Evolutionary conservation across 1,140 invertebrate genomes (phyloP).

Genomic region (Trichomalopsis sarcophagae): DNA sequence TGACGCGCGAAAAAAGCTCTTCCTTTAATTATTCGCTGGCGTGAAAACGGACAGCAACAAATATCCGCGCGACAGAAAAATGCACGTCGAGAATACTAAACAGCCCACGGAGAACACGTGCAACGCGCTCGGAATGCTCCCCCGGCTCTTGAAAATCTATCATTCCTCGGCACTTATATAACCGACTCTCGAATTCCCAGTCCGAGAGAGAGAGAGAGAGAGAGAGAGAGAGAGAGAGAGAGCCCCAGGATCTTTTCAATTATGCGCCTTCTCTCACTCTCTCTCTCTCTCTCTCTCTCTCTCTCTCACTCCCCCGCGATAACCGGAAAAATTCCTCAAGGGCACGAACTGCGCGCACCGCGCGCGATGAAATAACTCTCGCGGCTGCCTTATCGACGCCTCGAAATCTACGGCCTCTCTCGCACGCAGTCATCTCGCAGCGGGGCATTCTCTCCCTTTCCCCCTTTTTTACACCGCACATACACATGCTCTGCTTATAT

Average conservation of each 20-base stretch:
- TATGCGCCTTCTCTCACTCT: slow-evolving; percentile 78
- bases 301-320: slow-evolving; percentile 62
- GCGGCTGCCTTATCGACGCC: slow-evolving; percentile 29
- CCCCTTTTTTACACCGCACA: not conserved
- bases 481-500: not conserved
- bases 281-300: slow-evolving; percentile 60
- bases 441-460: not conserved
- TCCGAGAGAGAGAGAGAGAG: slow-evolving; percentile 3
- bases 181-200: slow-evolving; percentile 58
- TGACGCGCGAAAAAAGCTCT: too few relatives aligned
- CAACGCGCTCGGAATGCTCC: not conserved
- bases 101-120: not conserved
- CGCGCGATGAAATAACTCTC: slow-evolving; percentile 25
- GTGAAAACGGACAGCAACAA: not conserved
- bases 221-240: not conserved
- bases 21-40: not conserved
- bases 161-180: slow-evolving; percentile 16
- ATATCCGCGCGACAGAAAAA: not conserved
- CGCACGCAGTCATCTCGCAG: slow-evolving; percentile 1
- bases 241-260: slow-evolving; percentile 33
- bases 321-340: slow-evolving; percentile 34
- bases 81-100: slow-evolving; percentile 5
- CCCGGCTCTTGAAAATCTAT: slow-evolving; percentile 1
- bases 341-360: slow-evolving; percentile 31
- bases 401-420: slow-evolving; percentile 3